Evolutionary conservation across 2,888 invertebrate genomes (phyloP).

Genomic region (Tyria jacobaeae): DNA sequence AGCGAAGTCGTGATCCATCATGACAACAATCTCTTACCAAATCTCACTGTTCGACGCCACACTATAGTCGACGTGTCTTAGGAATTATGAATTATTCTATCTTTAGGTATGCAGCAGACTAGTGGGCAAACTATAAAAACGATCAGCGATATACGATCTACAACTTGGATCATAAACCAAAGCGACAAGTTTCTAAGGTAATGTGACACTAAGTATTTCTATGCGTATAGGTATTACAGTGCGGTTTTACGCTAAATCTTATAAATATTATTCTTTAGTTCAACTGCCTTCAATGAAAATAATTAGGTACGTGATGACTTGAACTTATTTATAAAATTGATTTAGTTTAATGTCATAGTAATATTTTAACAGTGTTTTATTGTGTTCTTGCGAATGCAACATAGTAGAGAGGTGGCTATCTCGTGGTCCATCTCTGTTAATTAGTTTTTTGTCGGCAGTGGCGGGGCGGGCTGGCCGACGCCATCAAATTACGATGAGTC

Average conservation of each 20-base stretch:
- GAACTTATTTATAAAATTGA: constrained; percentile 55
- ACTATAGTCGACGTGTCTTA: constrained; percentile 48
- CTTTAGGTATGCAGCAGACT: constrained; percentile 26
- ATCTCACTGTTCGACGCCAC: constrained; percentile 34
- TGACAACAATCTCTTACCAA: constrained; percentile 72
- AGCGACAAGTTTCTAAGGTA: constrained; percentile 46
- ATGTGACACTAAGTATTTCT: constrained; percentile 48
- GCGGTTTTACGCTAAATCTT: constrained; percentile 37
- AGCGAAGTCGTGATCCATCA: constrained; percentile 68
- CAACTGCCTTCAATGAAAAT: constrained; percentile 39
- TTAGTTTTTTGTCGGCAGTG: constrained; percentile 83
- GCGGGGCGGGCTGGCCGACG: constrained; percentile 81
- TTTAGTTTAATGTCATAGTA: constrained; percentile 61
- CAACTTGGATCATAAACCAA: constrained; percentile 39
- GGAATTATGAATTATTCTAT: constrained; percentile 34
- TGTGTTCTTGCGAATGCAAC: constrained; percentile 73
- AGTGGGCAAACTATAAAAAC: constrained; percentile 37
- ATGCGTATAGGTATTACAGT: constrained; percentile 36
- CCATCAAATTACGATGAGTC: constrained; percentile 87
- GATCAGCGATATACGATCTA: constrained; percentile 43
- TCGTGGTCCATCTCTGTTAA: constrained; percentile 80
- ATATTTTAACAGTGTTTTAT: constrained; percentile 60
- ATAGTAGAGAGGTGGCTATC: constrained; percentile 63
- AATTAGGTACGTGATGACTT: constrained; percentile 27
- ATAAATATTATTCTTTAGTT: constrained; percentile 34